Conservation (phyloP, 2,888 invertebrate species). For the Heliconius ismenius region DNA sequence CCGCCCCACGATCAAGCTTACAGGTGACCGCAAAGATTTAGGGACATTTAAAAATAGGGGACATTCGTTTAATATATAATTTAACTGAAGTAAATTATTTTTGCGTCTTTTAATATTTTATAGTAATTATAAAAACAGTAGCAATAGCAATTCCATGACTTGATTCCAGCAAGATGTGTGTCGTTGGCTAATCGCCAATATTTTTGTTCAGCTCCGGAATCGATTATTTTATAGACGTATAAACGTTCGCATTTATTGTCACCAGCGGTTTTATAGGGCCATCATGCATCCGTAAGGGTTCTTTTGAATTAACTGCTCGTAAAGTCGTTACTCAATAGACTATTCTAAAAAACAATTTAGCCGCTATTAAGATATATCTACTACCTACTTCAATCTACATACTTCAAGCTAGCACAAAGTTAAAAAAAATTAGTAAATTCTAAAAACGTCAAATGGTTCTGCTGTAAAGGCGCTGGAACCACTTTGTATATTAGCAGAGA, state of each 20-base stretch:
- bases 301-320: constrained; percentile 66
- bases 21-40: constrained; percentile 79
- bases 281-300: constrained; percentile 64
- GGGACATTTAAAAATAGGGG: constrained; percentile 14
- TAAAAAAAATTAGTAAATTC: too few species aligned
- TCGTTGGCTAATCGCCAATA: constrained; percentile 73
- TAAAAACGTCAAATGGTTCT: background rate
- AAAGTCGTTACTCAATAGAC: constrained; percentile 57
- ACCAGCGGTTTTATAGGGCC: constrained; percentile 63
- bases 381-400: background rate
- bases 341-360: constrained; percentile 50
- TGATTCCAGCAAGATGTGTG: constrained; percentile 47
- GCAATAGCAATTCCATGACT: background rate
- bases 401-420: background rate
- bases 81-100: background rate
- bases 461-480: background rate
- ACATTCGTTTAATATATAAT: background rate
- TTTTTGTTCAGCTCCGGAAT: constrained; percentile 68
- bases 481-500: constrained; percentile 24
- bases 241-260: constrained; percentile 71
- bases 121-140: background rate
- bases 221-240: constrained; percentile 73
- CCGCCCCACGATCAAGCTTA: constrained; percentile 87
- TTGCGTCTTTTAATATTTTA: background rate
- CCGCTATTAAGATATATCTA: constrained; percentile 14